phyloP scores from a whole-genome alignment of 2,888 invertebrate species.

The Scrobipalpa costella region DNA sequence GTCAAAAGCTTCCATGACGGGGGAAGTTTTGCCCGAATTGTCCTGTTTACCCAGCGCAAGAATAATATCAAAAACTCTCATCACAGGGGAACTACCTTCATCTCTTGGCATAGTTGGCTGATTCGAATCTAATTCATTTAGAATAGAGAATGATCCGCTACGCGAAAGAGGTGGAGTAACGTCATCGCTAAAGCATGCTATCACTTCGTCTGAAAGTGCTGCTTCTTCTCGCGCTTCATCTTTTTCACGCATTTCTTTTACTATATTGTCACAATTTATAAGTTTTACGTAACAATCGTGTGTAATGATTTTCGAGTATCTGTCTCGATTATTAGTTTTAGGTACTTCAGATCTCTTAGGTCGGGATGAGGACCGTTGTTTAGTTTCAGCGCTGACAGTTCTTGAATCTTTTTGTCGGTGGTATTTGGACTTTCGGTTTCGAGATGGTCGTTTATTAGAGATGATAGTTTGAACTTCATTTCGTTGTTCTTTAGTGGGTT shows the following conservation, averaged over 20 bases:
- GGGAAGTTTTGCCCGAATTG: constrained; percentile 45
- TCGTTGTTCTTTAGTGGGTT: neutral
- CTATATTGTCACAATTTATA: constrained; percentile 49
- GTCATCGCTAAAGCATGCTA: constrained; percentile 1
- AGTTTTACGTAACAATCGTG: constrained; percentile 50
- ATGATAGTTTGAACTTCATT: neutral
- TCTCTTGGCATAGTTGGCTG: constrained; percentile 28
- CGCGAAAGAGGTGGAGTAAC: constrained; percentile 34
- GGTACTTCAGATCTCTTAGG: neutral
- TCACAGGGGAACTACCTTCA: constrained; percentile 21
- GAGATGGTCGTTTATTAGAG: neutral
- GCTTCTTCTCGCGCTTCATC: neutral
- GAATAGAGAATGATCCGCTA: constrained; percentile 46
- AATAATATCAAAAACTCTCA: constrained; percentile 27
- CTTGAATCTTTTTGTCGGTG: constrained; percentile 5
- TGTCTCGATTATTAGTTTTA: neutral
- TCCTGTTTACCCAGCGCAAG: constrained; percentile 20
- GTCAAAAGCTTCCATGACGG: constrained; percentile 55
- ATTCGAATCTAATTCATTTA: constrained; percentile 37
- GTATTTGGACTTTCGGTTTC: constrained; percentile 7
- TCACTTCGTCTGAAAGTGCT: neutral
- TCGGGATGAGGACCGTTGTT: neutral
- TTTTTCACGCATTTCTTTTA: constrained; percentile 20
- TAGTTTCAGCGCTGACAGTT: neutral
- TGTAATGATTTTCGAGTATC: constrained; percentile 34